Base-by-base conservation (phyloP, 2,888 invertebrate genomes). In the Dioctria rufipes region DNA sequence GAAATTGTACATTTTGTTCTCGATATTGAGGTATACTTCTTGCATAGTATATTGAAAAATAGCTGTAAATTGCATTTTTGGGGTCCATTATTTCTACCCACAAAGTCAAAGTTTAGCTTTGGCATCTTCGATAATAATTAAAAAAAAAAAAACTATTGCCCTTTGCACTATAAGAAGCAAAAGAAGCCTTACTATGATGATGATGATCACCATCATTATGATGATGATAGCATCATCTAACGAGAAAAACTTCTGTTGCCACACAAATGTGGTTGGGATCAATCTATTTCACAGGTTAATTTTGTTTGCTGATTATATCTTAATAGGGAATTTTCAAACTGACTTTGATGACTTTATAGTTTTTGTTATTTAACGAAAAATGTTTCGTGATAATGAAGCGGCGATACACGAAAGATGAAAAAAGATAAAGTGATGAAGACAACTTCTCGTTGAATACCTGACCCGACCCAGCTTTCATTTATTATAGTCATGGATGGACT, bases 241-340 rank as follows among this genome's bases (percentile, higher is more conserved):
- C 51, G 37, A 63, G 40, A 65, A 65, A 13, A 65, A 65, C 40
- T 6, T 37, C 25, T 54, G 25, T 46, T 51, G 51, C 69, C 39
- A 13, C 25, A 25, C 69, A 69, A 69, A 69, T 69, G 69, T 51
- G 71, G 71, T 71, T 54, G 71, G 71, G 71, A 43, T 67, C 69
- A 69, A 69, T 51, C 51, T 25, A 37, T 69, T 69, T 69, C 69
- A 25, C 25, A 39, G 69, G 69, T 69, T 69, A 69, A 69, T 69
- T 69, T 51, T 49, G 49, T 69, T 69, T 69, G n/a, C 69, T 39
- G 69, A 69, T 69, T 3, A 11, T 46, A 69, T 69, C 69, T 69
- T 69, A 25, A 25, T 51, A 69, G 69, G 69, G 51, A 49, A 69
- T 43, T 49, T 69, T 51, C 49, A 51, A 69, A 69, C 37, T 69